Evolutionary conservation across 1,140 invertebrate genomes (phyloP), one percentile per base, ranked within the genome.

Genomic region (Drosophila pallidifrons): DNA sequence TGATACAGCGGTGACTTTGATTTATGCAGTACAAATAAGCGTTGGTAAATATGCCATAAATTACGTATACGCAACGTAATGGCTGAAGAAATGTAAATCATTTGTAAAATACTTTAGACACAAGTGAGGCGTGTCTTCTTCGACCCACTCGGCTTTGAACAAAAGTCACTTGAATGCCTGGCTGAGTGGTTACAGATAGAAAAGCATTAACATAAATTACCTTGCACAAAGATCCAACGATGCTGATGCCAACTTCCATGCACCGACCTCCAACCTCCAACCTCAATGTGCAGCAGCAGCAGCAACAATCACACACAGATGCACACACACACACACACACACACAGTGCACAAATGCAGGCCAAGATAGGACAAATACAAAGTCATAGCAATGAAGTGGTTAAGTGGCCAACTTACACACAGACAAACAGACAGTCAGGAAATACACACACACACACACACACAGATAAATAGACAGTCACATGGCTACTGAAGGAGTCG

Each of bases 131-230:
- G 63, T 52, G 47, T 6, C 32, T 20, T 46, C 57, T 20, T 46
- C 57, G 46, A 32, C 68, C 16, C n/a, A 38, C 28, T 28, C 46
- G 10, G n/a, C 7, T 38, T 16, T 41, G 11, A 49, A 61, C 20
- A 41, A 54, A 57, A 57, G 54, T 47, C 30, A 35, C 16, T 58
- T 43, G 35, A 57, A 47, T 47, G 60, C 52, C 20, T 25, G 55
- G 46, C 58, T 72, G 82, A 86, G 77, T 64, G 71, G 77, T 61
- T 71, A 66, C 64, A 74, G 77, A 75, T 81, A 70, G 69, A 68
- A 72, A 61, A 72, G 72, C 78, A 89, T 89, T 89, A 81, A 75
- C 85, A 89, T 89, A 89, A 89, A 89, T 89, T 89, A 89, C 85
- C 85, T 89, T 79, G 81, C 78, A 74, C 78, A 81, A 76, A 35